A percentile compares a stretch with the other conserved stretches of the same genome.
Evolutionary conservation across 2,797 vertebrate species (phyloP).

Genomic region (Enteromius viviparus): DNA sequence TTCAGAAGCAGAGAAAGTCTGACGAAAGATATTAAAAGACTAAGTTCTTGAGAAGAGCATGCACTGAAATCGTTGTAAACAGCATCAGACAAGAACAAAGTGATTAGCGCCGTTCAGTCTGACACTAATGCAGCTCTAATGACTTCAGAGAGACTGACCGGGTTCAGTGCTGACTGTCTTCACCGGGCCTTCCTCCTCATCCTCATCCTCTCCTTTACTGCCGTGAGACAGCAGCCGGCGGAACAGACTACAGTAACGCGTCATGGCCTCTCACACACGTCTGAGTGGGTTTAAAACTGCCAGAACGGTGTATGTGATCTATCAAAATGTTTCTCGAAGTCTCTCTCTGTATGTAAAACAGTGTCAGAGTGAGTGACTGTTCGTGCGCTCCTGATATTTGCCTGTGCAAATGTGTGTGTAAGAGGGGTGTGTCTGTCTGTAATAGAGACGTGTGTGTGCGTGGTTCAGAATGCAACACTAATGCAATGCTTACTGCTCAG

Average conservation of each 20-base stretch:
- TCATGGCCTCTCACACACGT: conserved; percentile 46
- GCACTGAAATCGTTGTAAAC: background rate
- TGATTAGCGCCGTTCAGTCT: background rate
- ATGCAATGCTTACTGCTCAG: background rate
- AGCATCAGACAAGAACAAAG: background rate
- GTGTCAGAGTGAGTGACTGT: background rate
- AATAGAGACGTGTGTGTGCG: conserved; percentile 21
- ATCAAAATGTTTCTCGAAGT: background rate
- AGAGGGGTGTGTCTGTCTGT: conserved; percentile 33
- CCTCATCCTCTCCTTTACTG: conserved; percentile 57
- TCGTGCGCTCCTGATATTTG: conserved; percentile 35
- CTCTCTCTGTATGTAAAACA: conserved; percentile 21
- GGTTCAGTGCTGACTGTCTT: conserved; percentile 48
- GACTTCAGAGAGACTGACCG: conserved; percentile 52
- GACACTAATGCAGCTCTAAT: conserved; percentile 2
- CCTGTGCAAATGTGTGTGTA: conserved; percentile 42
- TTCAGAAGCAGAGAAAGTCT: background rate
- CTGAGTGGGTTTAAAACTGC: background rate
- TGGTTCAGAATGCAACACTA: background rate
- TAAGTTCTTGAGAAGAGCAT: background rate
- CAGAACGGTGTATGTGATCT: background rate
- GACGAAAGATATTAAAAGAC: background rate
- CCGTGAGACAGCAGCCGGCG: conserved; percentile 57
- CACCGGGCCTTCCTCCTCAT: conserved; percentile 52
- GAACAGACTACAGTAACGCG: conserved; percentile 56